phyloP scores from a whole-genome alignment of 2,113 vertebrate genomes.

The Raja brachyura region DNA sequence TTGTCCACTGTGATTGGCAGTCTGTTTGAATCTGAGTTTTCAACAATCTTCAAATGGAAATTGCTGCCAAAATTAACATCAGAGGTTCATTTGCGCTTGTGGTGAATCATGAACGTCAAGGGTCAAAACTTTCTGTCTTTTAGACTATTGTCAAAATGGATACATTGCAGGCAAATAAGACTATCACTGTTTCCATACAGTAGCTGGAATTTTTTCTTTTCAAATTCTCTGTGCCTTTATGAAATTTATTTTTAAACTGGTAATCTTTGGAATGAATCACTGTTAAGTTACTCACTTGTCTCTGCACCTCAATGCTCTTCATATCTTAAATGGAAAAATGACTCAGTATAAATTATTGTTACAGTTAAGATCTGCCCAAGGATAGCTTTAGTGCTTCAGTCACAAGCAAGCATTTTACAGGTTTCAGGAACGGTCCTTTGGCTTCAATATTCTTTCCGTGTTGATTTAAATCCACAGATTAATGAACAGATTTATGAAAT shows the following conservation, averaged over 20 bases:
- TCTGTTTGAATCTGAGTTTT: background rate
- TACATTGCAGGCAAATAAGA: background rate
- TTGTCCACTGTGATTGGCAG: background rate
- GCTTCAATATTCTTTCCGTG: too few relatives aligned
- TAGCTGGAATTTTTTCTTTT: background rate
- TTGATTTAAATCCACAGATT: too few relatives aligned
- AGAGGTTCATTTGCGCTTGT: background rate
- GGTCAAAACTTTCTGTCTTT: background rate
- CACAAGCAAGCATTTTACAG: too few relatives aligned
- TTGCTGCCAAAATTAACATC: background rate
- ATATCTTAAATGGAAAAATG: too few relatives aligned
- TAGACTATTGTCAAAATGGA: background rate
- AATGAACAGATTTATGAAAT: too few relatives aligned
- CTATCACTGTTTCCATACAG: background rate
- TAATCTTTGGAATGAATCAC: background rate
- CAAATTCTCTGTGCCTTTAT: background rate
- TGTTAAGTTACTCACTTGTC: background rate
- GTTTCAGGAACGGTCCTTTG: too few relatives aligned
- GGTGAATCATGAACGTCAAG: background rate
- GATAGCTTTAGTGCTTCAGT: too few relatives aligned
- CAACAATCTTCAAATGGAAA: constrained; percentile 16
- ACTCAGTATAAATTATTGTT: too few relatives aligned
- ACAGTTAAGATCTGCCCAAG: too few relatives aligned
- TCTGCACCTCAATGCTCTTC: background rate
- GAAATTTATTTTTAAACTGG: background rate